phyloP scores from a whole-genome alignment of 1,140 invertebrate genomes.

The Belonocnema kinseyi region DNA sequence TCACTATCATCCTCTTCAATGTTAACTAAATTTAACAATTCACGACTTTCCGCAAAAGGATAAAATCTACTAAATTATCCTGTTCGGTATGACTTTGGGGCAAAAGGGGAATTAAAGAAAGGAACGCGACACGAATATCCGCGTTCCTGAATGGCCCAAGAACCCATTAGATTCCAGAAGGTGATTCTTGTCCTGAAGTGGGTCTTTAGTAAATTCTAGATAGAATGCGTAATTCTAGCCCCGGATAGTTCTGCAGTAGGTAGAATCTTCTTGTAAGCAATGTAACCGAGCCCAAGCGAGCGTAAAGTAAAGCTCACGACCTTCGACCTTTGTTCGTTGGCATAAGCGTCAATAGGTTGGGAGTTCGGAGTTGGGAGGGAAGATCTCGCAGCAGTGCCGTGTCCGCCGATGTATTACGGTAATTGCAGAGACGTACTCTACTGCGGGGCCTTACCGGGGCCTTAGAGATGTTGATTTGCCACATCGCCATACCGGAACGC shows the following conservation, averaged over 20 bases:
- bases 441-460: constrained; percentile 34
- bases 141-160: background rate
- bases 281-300: constrained; percentile 16
- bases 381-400: constrained; percentile 48
- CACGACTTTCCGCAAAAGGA: no score
- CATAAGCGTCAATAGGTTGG: constrained; percentile 39
- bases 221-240: constrained; percentile 25
- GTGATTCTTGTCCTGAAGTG: background rate
- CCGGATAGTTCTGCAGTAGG: background rate
- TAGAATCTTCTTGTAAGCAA: constrained; percentile 25
- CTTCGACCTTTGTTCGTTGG: constrained; percentile 37
- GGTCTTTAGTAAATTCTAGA: constrained; percentile 22
- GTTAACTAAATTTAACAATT: no score
- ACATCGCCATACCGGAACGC: constrained; percentile 51
- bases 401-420: constrained; percentile 64
- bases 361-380: constrained; percentile 18
- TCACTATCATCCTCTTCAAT: no score
- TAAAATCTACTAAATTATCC: no score
- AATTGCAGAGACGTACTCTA: constrained; percentile 61
- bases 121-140: background rate
- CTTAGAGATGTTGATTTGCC: constrained; percentile 56
- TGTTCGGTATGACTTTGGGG: no score
- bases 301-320: constrained; percentile 39
- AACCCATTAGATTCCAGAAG: background rate
- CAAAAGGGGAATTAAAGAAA: no score